phyloP scores from a whole-genome alignment of 2,888 invertebrate genomes.

The Kuschelorhynchus macadamiae region DNA sequence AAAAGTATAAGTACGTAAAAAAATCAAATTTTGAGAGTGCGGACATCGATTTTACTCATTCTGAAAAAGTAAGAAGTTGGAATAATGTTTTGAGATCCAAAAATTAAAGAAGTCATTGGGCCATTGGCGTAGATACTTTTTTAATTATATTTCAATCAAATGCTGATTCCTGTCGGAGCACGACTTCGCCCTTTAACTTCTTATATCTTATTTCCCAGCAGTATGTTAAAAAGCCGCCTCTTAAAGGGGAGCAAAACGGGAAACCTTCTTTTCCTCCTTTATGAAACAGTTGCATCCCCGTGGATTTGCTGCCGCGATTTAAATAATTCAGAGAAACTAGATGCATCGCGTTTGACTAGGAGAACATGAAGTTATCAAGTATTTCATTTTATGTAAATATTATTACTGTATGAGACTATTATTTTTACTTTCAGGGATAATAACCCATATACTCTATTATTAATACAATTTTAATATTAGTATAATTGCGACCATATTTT shows the following conservation, averaged over 20 bases:
- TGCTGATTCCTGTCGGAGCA: slow-evolving; percentile 13
- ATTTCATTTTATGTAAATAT: not conserved
- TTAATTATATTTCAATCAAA: slow-evolving; percentile 13
- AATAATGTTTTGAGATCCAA: too few species aligned
- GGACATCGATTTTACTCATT: too few species aligned
- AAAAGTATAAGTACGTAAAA: too few species aligned
- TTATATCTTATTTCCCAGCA: slow-evolving; percentile 29
- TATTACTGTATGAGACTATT: too few species aligned
- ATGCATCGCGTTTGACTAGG: slow-evolving; percentile 2
- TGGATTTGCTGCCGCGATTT: slow-evolving; percentile 3
- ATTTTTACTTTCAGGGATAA: too few species aligned
- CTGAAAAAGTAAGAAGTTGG: too few species aligned
- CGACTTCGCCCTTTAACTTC: slow-evolving; percentile 11
- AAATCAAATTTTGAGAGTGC: too few species aligned
- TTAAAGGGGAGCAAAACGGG: slow-evolving; percentile 11
- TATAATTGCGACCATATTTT: too few species aligned
- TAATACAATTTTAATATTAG: too few species aligned
- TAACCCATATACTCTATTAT: too few species aligned
- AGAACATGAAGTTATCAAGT: not conserved
- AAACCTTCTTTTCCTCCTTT: slow-evolving; percentile 8
- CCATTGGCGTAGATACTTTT: too few species aligned
- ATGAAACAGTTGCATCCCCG: slow-evolving; percentile 15
- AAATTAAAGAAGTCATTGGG: too few species aligned
- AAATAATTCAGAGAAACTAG: slow-evolving; percentile 15
- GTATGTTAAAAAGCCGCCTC: slow-evolving; percentile 24